Conservation (phyloP, 2,888 invertebrate species). For the Linyphia triangularis region DNA sequence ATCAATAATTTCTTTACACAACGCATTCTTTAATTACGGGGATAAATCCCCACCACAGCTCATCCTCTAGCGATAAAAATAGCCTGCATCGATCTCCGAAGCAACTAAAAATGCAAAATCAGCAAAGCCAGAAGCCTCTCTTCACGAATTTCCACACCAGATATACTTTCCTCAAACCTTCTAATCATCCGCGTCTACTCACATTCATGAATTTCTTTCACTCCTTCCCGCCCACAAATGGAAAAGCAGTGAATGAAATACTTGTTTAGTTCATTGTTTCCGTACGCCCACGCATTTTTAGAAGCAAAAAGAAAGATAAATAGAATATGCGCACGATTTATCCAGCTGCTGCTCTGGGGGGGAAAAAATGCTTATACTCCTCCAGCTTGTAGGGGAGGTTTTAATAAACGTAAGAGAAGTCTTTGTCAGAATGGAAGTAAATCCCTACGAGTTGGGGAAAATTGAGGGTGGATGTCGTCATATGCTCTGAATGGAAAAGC, state of each 20-base stretch:
- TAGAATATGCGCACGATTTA: neutral
- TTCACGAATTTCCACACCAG: neutral
- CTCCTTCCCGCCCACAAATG: conserved; percentile 10
- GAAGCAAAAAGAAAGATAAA: conserved; percentile 11
- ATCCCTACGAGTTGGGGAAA: conserved; percentile 25
- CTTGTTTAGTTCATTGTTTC: conserved; percentile 38
- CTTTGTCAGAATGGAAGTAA: neutral
- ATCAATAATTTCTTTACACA: too few species aligned
- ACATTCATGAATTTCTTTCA: conserved; percentile 53
- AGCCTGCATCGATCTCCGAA: neutral
- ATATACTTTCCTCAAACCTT: neutral
- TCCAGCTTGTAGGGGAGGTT: too few species aligned
- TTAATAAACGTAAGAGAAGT: neutral
- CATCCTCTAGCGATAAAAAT: too few species aligned
- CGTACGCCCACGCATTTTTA: conserved; percentile 45
- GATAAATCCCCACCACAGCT: too few species aligned
- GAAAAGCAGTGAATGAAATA: conserved; percentile 48
- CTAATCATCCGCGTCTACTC: neutral
- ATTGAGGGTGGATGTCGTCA: neutral
- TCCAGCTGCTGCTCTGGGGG: neutral
- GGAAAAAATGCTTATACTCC: too few species aligned
- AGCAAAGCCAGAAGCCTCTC: neutral
- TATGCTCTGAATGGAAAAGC: neutral
- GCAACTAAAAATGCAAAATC: neutral
- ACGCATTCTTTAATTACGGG: neutral